Conservation (phyloP, 2,113 vertebrate genomes). For the Xiphophorus maculatus region DNA sequence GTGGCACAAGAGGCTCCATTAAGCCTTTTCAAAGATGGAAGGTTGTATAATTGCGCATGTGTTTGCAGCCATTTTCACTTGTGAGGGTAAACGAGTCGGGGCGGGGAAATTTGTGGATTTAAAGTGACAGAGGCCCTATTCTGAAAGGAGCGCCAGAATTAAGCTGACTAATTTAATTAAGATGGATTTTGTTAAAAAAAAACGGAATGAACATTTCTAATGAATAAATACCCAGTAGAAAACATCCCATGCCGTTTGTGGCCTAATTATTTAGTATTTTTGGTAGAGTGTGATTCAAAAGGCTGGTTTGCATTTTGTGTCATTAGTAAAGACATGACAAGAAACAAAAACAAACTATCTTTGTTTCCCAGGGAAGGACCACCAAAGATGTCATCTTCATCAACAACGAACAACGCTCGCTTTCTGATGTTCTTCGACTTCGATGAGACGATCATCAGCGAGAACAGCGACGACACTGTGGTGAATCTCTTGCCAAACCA, state of each 20-base stretch:
- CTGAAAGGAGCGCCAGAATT: too few species aligned
- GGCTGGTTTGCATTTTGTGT: background rate
- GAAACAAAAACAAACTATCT: background rate
- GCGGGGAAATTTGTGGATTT: too few species aligned
- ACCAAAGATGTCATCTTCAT: slow-evolving; percentile 73
- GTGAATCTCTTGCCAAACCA: slow-evolving; percentile 80
- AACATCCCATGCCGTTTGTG: slow-evolving; percentile 1
- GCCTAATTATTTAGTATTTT: slow-evolving; percentile 32
- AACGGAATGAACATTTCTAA: too few species aligned
- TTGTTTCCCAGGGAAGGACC: slow-evolving; percentile 24
- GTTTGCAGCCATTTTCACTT: too few species aligned
- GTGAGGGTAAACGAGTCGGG: too few species aligned
- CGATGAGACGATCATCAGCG: slow-evolving; percentile 91
- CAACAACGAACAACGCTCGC: slow-evolving; percentile 18
- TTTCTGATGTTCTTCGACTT: slow-evolving; percentile 93
- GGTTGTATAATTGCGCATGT: too few species aligned
- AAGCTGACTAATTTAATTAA: too few species aligned
- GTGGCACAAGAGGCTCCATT: too few species aligned
- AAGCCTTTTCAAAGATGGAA: too few species aligned
- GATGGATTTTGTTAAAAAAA: too few species aligned
- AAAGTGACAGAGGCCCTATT: too few species aligned
- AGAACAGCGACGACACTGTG: slow-evolving; percentile 90
- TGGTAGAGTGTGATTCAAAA: background rate
- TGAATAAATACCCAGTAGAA: slow-evolving; percentile 9
- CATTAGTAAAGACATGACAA: too few species aligned